Conservation (phyloP, 2,797 vertebrate species). For the Malacoctenus gilli region DNA sequence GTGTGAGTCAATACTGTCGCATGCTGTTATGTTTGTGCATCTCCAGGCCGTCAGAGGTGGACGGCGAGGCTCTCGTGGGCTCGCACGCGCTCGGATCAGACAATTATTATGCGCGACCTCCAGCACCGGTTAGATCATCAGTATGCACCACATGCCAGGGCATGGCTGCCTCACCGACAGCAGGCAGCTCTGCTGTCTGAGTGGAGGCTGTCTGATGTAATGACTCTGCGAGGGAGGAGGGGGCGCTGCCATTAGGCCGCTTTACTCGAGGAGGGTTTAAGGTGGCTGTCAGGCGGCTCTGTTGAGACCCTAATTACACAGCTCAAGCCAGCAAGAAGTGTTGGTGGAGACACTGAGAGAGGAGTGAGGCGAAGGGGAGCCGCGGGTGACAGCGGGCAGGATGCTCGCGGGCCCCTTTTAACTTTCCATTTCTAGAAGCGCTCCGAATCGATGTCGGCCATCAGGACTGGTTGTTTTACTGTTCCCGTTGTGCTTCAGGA, state of each 20-base stretch:
- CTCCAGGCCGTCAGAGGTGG: conserved; percentile 5
- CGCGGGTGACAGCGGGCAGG: not conserved
- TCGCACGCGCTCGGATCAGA: conserved; percentile 42
- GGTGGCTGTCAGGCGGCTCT: conserved; percentile 19
- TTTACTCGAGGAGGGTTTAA: conserved; percentile 33
- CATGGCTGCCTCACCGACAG: conserved; percentile 50
- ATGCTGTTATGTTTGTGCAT: conserved; percentile 7
- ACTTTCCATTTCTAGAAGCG: conserved; percentile 12
- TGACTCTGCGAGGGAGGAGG: conserved; percentile 29
- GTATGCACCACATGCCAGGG: conserved; percentile 65
- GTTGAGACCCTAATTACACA: conserved; percentile 45
- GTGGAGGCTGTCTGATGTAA: conserved; percentile 53
- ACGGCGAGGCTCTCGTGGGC: conserved; percentile 15
- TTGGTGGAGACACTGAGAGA: conserved; percentile 18
- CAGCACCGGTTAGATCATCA: conserved; percentile 59
- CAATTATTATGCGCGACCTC: conserved; percentile 44
- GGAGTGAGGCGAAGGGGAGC: conserved; percentile 13
- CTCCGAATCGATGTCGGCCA: conserved; percentile 25
- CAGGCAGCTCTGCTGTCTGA: conserved; percentile 54
- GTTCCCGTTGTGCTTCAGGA: conserved; percentile 7
- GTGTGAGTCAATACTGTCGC: conserved; percentile 1
- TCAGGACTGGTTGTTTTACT: conserved; percentile 14
- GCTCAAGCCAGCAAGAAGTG: conserved; percentile 25
- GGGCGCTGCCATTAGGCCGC: conserved; percentile 35
- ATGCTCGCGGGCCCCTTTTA: conserved; percentile 5